These are phyloP conservation scores for Laterallus jamaicensis DNA, from an alignment of 2,113 vertebrate genomes.

Conservation along the genomic window DNA sequence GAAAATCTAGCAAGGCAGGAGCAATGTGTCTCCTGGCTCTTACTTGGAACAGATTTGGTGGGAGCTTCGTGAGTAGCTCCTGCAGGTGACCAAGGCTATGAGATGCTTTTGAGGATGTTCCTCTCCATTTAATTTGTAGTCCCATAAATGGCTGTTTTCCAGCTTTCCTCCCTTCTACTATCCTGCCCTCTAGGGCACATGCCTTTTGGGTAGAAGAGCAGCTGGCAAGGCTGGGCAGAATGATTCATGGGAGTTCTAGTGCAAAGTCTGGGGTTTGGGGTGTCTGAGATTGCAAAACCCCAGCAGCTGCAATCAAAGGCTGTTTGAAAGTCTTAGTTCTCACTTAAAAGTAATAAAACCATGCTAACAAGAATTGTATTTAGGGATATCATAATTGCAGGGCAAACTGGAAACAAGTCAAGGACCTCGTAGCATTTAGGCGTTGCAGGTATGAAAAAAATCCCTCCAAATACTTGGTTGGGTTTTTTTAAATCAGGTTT, in stretches of 20 bases:
- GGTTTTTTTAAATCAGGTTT: not conserved
- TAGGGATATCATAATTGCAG: not conserved
- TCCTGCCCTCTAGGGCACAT: not conserved
- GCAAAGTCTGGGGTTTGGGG: not conserved
- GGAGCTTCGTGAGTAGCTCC: not conserved
- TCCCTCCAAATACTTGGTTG: not conserved
- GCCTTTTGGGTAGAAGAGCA: constrained; percentile 7
- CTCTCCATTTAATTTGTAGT: not conserved
- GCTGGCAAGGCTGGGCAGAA: constrained; percentile 6
- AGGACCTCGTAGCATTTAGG: not conserved
- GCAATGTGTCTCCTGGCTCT: not conserved
- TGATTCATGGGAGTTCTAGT: not conserved
- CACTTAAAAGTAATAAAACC: constrained; percentile 5
- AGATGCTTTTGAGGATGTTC: not conserved
- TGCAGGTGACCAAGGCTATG: not conserved
- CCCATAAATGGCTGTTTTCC: not conserved
- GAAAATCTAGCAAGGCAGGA: not conserved
- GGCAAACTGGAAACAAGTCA: not conserved
- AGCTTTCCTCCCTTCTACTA: not conserved
- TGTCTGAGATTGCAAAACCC: not conserved
- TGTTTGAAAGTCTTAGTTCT: constrained; percentile 17
- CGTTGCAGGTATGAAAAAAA: not conserved
- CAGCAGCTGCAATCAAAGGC: not conserved
- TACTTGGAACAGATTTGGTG: not conserved
- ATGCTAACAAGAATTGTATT: constrained; percentile 1